Evolutionary conservation across 2,797 vertebrate genomes (phyloP).

Genomic region (Pogonophryne albipinna): DNA sequence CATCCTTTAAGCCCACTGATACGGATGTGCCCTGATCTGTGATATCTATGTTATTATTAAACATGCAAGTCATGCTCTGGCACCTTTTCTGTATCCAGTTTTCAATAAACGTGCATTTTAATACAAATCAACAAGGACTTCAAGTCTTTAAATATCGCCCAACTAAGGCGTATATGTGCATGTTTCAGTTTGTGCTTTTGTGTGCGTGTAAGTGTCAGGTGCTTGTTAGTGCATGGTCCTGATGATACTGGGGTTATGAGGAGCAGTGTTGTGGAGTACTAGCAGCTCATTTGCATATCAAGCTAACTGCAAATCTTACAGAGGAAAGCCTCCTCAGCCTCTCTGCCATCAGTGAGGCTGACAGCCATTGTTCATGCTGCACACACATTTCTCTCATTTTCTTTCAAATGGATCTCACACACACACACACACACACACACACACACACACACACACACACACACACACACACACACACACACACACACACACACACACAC

Average conservation of each 20-base stretch:
- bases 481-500: slow-evolving; percentile 16
- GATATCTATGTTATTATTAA: not conserved
- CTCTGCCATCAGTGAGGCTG: no score
- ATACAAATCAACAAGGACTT: not conserved
- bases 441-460: no score
- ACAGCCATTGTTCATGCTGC: slow-evolving; percentile 59
- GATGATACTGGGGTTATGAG: no score
- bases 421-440: no score
- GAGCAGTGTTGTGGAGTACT: no score
- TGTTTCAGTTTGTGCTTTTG: not conserved
- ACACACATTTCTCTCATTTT: slow-evolving; percentile 33
- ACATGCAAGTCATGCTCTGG: not conserved
- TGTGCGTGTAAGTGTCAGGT: not conserved
- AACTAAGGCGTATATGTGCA: not conserved
- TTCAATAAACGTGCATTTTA: not conserved
- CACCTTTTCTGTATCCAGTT: not conserved
- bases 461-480: not conserved
- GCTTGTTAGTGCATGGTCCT: slow-evolving; percentile 4
- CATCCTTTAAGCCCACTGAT: not conserved
- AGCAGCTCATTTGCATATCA: no score
- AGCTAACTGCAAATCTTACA: no score
- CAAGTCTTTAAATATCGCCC: slow-evolving; percentile 1
- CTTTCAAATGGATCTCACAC: no score
- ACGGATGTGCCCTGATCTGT: not conserved
- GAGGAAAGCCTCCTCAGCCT: no score